Evolutionary conservation across 2,113 vertebrate genomes (phyloP).

Genomic region (Pelmatolapia mariae): DNA sequence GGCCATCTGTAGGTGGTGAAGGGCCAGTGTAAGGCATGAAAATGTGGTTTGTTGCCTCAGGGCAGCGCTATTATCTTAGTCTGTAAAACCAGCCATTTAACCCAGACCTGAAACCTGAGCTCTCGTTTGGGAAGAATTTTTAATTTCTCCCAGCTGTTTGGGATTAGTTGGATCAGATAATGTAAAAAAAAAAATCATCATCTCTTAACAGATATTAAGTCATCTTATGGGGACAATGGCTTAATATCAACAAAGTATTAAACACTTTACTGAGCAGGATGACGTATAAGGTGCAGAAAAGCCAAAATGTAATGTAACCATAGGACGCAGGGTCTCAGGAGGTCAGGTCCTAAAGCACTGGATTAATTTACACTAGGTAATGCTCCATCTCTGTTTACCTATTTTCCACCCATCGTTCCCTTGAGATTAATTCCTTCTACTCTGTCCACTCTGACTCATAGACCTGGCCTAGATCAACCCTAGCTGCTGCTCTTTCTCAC

Average conservation of each 20-base stretch:
- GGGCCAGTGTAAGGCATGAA: too few species aligned
- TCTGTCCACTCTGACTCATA: neutral
- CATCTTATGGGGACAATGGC: neutral
- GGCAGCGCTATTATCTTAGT: too few species aligned
- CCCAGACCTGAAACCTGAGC: neutral
- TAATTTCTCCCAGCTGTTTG: neutral
- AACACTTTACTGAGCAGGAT: neutral
- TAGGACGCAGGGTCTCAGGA: neutral
- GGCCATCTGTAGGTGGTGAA: too few species aligned
- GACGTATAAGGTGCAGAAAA: neutral
- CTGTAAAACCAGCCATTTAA: neutral
- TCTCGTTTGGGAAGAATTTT: neutral
- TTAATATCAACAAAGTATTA: neutral
- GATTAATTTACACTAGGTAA: neutral
- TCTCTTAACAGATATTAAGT: neutral
- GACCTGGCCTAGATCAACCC: neutral
- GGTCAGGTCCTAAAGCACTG: neutral
- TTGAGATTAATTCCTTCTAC: neutral
- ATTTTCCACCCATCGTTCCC: neutral
- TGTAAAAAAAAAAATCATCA: neutral
- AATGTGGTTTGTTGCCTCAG: too few species aligned
- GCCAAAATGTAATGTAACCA: neutral
- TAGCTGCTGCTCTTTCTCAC: neutral
- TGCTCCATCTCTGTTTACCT: neutral
- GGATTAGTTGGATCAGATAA: neutral